Evolutionary conservation across 2,113 vertebrate species (phyloP).

Genomic region (Saccopteryx bilineata): DNA sequence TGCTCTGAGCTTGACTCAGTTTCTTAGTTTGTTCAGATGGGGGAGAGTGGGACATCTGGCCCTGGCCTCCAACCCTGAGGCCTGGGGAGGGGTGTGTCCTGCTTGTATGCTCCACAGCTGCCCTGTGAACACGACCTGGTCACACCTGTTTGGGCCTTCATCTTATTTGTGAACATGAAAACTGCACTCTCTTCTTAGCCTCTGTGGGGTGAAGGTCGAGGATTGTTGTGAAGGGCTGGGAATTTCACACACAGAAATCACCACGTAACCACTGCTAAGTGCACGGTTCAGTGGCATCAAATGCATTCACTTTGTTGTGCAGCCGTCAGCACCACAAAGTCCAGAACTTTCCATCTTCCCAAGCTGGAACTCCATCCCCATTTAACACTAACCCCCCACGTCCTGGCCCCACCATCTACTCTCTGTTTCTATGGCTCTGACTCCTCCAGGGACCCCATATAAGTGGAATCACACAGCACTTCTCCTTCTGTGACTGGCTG

Average conservation of each 20-base stretch:
- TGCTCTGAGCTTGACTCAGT: neutral
- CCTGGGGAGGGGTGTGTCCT: neutral
- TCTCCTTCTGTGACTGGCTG: neutral
- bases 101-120: neutral
- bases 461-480: accelerated
- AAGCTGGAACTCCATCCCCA: too few relatives aligned
- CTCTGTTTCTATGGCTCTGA: neutral
- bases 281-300: accelerated
- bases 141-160: too few relatives aligned
- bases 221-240: neutral
- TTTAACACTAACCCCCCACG: too few relatives aligned
- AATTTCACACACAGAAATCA: too few relatives aligned
- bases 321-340: neutral
- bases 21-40: neutral
- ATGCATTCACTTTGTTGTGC: too few relatives aligned
- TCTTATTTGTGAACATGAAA: neutral
- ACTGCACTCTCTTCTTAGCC: neutral
- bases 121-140: neutral
- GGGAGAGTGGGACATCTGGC: neutral
- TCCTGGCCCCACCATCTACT: neutral
- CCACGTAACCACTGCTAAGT: accelerated
- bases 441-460: neutral
- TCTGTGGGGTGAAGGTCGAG: neutral
- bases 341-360: neutral
- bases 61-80: neutral